A percentile compares a stretch with the other conserved stretches of the same genome.
These are phyloP conservation scores for Eumacrocentrus americanus DNA, from an alignment of 2,888 invertebrate genomes.

Conservation along the genomic window DNA sequence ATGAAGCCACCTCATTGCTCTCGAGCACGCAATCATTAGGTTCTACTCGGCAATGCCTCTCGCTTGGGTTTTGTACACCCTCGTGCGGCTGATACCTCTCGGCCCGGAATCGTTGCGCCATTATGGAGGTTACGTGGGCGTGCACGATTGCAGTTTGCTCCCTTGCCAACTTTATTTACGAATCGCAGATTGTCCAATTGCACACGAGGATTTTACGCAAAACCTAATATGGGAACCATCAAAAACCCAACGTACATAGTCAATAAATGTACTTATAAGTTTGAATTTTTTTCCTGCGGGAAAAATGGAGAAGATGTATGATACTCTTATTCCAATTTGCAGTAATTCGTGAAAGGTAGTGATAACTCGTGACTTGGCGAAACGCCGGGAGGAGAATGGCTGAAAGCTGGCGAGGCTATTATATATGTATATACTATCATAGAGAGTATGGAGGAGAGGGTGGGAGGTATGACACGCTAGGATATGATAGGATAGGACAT, in stretches of 20 bases:
- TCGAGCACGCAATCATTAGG: conserved; percentile 57
- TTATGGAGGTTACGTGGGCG: conserved; percentile 59
- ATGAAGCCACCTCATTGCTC: conserved; percentile 50
- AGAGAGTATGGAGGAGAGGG: not conserved
- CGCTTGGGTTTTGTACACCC: conserved; percentile 32
- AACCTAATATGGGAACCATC: too few species aligned
- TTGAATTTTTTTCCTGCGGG: too few species aligned
- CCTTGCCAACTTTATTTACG: conserved; percentile 58
- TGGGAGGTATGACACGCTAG: conserved; percentile 35
- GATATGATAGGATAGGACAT: conserved; percentile 50
- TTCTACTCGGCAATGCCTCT: conserved; percentile 44
- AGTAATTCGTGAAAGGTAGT: conserved; percentile 37
- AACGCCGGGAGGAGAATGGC: conserved; percentile 36
- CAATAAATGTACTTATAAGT: too few species aligned
- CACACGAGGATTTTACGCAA: conserved; percentile 11
- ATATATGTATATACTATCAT: conserved; percentile 15
- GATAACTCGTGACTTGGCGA: conserved; percentile 41
- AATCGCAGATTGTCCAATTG: conserved; percentile 39
- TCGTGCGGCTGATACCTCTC: conserved; percentile 31
- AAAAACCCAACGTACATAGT: too few species aligned
- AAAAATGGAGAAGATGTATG: too few species aligned
- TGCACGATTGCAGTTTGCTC: conserved; percentile 57
- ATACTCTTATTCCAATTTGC: conserved; percentile 39
- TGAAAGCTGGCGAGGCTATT: conserved; percentile 14
- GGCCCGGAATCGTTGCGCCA: conserved; percentile 55